phyloP scores from a whole-genome alignment of 1,140 invertebrate species.

The Pantala flavescens region DNA sequence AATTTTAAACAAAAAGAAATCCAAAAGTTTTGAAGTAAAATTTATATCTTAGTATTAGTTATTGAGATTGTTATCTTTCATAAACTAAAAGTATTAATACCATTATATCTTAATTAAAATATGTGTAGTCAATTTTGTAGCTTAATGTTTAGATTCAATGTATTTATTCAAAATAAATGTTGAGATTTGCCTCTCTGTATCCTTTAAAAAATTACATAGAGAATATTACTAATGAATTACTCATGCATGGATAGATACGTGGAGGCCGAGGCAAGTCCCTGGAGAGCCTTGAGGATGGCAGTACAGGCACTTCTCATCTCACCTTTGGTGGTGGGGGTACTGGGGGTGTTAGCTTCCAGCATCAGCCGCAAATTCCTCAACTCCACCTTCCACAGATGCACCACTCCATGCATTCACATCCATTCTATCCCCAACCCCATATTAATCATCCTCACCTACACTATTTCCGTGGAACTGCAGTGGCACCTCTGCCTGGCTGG shows the following conservation, averaged over 20 bases:
- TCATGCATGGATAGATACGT: conserved; percentile 40
- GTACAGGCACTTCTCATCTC: conserved; percentile 47
- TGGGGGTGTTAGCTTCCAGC: conserved; percentile 33
- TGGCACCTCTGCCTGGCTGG: conserved; percentile 42
- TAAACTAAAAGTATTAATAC: no score
- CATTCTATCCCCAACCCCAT: conserved; percentile 39
- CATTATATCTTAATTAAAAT: no score
- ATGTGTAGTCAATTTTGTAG: no score
- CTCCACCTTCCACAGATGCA: conserved; percentile 22
- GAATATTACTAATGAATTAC: no score
- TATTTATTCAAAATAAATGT: no score
- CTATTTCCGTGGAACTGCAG: conserved; percentile 17
- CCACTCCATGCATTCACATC: conserved; percentile 30
- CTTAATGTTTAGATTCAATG: no score
- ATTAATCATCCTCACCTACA: conserved; percentile 35
- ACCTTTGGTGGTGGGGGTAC: conserved; percentile 13
- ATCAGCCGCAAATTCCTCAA: conserved; percentile 43
- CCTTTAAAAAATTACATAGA: no score
- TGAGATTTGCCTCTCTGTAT: no score
- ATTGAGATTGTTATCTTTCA: no score
- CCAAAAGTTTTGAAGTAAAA: no score
- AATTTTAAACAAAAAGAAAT: no score
- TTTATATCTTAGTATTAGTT: no score
- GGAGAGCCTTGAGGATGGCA: conserved; percentile 62
- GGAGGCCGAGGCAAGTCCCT: conserved; percentile 61